These are phyloP conservation scores for Steinernema khuongi DNA, from an alignment of 1,140 invertebrate genomes.

Conservation along the genomic window DNA sequence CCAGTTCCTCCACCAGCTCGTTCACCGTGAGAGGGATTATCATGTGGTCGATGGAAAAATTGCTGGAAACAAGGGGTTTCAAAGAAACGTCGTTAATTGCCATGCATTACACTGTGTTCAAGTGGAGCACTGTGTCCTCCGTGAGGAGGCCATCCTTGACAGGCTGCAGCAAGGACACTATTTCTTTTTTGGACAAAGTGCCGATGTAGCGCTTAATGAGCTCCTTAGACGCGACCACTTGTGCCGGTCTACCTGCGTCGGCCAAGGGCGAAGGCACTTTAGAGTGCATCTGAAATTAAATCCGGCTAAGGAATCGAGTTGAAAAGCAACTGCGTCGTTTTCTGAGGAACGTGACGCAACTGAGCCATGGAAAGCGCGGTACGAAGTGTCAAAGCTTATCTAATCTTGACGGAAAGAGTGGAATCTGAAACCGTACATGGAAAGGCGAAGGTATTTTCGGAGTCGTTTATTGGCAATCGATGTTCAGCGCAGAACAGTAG, in stretches of 20 bases:
- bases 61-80: conserved; percentile 28
- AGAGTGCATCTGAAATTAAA: conserved; percentile 6
- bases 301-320: background rate
- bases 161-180: conserved; percentile 12
- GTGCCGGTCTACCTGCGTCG: background rate
- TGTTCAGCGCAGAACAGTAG: background rate
- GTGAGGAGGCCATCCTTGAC: conserved; percentile 40
- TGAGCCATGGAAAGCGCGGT: background rate
- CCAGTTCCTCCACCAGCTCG: conserved; percentile 41
- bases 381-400: background rate
- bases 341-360: background rate
- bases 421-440: background rate
- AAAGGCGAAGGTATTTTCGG: background rate
- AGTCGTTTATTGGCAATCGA: conserved; percentile 1
- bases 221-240: background rate
- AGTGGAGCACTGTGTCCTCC: conserved; percentile 44
- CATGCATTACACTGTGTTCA: conserved; percentile 41
- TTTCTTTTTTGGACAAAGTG: conserved; percentile 4
- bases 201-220: conserved; percentile 5
- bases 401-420: background rate
- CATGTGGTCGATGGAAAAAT: conserved; percentile 46
- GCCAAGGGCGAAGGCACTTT: background rate
- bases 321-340: no score
- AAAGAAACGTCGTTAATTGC: background rate
- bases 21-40: conserved; percentile 36